Base-by-base conservation (phyloP, 2,113 vertebrate genomes). In the Bujurquina vittata region DNA sequence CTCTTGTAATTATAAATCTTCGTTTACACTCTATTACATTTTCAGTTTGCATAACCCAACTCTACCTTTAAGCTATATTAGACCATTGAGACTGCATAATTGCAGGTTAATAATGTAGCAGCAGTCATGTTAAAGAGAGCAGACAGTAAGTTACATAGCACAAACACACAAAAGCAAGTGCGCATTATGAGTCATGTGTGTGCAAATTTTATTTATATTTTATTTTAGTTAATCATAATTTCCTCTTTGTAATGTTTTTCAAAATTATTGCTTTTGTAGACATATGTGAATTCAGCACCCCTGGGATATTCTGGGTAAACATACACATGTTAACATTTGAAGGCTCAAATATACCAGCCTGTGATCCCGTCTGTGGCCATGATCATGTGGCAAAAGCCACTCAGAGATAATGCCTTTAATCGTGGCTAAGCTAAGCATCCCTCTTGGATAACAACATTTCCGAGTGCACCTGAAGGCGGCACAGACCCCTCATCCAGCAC, bases 401-500 rank as follows among this genome's bases (percentile, higher is more conserved):
- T 9, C 5, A 31, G 18, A 40, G 43, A 55, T 15, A 35, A 35
- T 12, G 20, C 11, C 7, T 60, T 31, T 12, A 46, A 54, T 29
- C 60, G 3, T 5, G 17, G 5, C 23, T 4, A n/a, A 56, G 23
- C 14, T 17, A 22, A 57, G 22, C 20, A 29, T 6, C 10, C 4
- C 29, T 23, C 35, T 23, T 4, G 52, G 12, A 40, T 56, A 18
- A 17, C 65, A 4, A n/a, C 0, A 79, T 77, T 88, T 80, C 81
- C 79, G 80, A 76, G 23, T 7, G 88, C 10, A 15, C 80, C 0
- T 87, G 90, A 93, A 93, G 0, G 91, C 86, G 20, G 2, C 93
- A 61, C 77, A 6, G 37, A 43, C 49, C 69, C 60, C 84, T 31
- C 80, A 67, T 76, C 83, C 81, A 35, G 75, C 17, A 15, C 91